phyloP scores from a whole-genome alignment of 2,888 invertebrate genomes.

The Dichetophora obliterata region DNA sequence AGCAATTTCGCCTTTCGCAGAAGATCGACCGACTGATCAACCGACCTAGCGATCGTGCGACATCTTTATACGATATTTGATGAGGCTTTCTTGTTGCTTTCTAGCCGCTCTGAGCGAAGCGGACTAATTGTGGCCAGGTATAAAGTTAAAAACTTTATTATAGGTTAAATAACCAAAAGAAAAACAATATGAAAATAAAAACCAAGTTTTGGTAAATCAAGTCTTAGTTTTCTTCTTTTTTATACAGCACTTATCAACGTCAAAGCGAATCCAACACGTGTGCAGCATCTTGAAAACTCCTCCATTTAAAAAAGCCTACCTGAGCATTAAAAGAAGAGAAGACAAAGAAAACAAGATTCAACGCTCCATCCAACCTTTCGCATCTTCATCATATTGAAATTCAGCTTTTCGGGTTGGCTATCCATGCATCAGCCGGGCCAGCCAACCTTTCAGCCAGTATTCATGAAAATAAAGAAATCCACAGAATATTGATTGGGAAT shows the following conservation, averaged over 20 bases:
- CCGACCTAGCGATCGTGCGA: conserved; percentile 5
- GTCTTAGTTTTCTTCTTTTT: too few species aligned
- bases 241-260: too few species aligned
- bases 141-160: conserved; percentile 51
- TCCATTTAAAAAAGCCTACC: not conserved
- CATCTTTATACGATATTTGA: conserved; percentile 40
- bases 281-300: not conserved
- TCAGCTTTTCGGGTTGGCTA: not conserved
- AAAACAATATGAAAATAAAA: not conserved
- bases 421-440: too few species aligned
- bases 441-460: too few species aligned
- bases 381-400: not conserved
- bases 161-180: conserved; percentile 39
- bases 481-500: conserved; percentile 39
- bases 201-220: too few species aligned
- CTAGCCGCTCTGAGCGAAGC: conserved; percentile 21
- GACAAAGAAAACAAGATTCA: not conserved
- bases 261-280: not conserved
- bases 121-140: not conserved
- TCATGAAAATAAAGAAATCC: conserved; percentile 44
- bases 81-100: not conserved
- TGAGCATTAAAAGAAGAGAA: not conserved
- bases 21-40: not conserved
- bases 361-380: not conserved
- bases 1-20: not conserved